phyloP scores from a whole-genome alignment of 2,113 vertebrate species.

The Sapajus apella region DNA sequence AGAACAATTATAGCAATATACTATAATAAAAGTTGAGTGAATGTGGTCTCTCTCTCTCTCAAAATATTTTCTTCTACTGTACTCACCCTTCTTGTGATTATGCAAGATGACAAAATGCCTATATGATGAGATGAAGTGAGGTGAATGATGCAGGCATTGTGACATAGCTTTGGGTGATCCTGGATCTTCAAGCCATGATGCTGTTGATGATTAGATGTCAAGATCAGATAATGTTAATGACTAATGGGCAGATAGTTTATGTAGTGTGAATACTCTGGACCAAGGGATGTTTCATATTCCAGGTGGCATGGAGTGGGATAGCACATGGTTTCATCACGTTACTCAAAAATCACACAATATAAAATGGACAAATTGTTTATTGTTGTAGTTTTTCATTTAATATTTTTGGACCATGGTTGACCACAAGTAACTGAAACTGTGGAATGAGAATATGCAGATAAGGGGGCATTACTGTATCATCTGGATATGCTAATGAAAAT shows the following conservation, averaged over 20 bases:
- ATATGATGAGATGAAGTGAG: background rate
- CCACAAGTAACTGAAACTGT: background rate
- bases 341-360: background rate
- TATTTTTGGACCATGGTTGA: background rate
- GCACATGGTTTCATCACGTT: background rate
- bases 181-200: background rate
- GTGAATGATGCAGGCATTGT: background rate
- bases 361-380: background rate
- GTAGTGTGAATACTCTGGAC: background rate
- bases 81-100: background rate
- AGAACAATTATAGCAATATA: background rate
- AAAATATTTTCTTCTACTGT: background rate
- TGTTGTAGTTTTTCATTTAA: background rate
- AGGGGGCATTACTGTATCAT: background rate
- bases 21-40: background rate
- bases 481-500: slow-evolving; percentile 17
- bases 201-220: background rate
- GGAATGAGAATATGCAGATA: background rate
- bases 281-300: background rate
- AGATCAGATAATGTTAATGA: background rate
- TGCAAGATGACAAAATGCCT: background rate
- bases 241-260: background rate
- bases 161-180: background rate
- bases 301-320: background rate
- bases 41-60: background rate